Evolutionary conservation across 1,140 invertebrate genomes (phyloP).

Genomic region (Amphibalanus amphitrite): DNA sequence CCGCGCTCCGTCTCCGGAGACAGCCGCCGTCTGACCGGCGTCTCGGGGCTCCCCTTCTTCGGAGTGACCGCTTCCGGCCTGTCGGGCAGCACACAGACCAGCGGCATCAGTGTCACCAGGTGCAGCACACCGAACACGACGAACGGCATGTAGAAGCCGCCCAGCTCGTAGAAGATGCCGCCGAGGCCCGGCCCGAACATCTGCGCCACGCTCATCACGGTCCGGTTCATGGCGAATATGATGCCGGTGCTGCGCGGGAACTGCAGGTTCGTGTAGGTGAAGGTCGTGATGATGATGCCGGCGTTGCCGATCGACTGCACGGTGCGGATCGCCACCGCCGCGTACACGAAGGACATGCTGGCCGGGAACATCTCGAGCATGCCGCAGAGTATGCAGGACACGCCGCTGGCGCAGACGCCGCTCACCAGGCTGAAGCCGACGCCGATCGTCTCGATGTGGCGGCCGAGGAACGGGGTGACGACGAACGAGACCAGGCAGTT

Average conservation of each 20-base stretch:
- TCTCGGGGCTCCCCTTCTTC: too few species aligned
- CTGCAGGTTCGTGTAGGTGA: constrained; percentile 21
- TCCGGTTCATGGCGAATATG: constrained; percentile 22
- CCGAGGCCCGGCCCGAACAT: constrained; percentile 22
- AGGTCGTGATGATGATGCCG: constrained; percentile 20
- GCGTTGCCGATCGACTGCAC: constrained; percentile 21
- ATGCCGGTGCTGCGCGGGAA: constrained; percentile 21
- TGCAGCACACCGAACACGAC: constrained; percentile 21
- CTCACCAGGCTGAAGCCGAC: constrained; percentile 20
- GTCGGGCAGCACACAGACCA: constrained; percentile 17
- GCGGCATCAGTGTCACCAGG: constrained; percentile 16
- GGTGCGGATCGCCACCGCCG: constrained; percentile 20
- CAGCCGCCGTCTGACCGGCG: too few species aligned
- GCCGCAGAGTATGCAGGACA: constrained; percentile 20
- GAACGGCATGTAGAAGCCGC: constrained; percentile 23
- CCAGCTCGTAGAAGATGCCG: constrained; percentile 21
- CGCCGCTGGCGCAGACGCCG: constrained; percentile 21
- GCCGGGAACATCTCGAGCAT: constrained; percentile 21
- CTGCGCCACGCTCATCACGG: constrained; percentile 23
- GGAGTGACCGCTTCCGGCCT: too few species aligned
- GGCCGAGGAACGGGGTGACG: constrained; percentile 19
- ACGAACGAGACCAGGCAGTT: constrained; percentile 23
- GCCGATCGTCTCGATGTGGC: constrained; percentile 18
- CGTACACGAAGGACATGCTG: constrained; percentile 18
- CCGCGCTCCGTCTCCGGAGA: too few species aligned